Conservation (phyloP, 2,888 invertebrate species). For the Drosophila meridionalis region DNA sequence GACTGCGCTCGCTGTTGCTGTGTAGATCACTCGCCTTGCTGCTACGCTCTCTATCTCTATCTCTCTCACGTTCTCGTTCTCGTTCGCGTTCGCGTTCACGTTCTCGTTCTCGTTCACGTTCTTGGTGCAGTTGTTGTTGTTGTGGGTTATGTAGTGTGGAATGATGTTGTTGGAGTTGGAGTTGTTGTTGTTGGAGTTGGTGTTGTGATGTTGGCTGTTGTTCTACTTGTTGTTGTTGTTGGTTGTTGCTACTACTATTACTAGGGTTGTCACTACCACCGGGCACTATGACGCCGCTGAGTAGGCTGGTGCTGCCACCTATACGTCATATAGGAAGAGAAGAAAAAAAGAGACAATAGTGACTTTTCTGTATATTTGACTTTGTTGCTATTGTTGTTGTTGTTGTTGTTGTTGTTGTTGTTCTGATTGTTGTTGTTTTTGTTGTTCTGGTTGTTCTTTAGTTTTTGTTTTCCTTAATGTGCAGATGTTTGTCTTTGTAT, state of each 20-base stretch:
- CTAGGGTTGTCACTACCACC: slow-evolving; percentile 84
- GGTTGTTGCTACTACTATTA: slow-evolving; percentile 82
- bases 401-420: slow-evolving; percentile 28
- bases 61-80: slow-evolving; percentile 52
- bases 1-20: slow-evolving; percentile 70
- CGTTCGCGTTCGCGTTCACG: slow-evolving; percentile 29
- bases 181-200: slow-evolving; percentile 71
- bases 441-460: slow-evolving; percentile 29
- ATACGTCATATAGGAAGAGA: slow-evolving; percentile 85
- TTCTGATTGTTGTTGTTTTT: slow-evolving; percentile 27
- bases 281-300: slow-evolving; percentile 85
- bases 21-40: slow-evolving; percentile 59
- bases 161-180: slow-evolving; percentile 66
- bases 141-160: slow-evolving; percentile 71
- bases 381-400: slow-evolving; percentile 59
- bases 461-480: slow-evolving; percentile 13
- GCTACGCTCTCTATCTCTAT: slow-evolving; percentile 44
- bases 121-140: slow-evolving; percentile 64
- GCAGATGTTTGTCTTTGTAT: slow-evolving; percentile 21
- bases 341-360: slow-evolving; percentile 86
- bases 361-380: slow-evolving; percentile 85
- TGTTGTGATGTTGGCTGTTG: slow-evolving; percentile 81
- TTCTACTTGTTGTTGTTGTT: slow-evolving; percentile 77
- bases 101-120: slow-evolving; percentile 33
- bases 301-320: slow-evolving; percentile 85